Percentiles rank a stretch among this genome's conserved stretches.
Conservation (phyloP, 2,797 vertebrate genomes). For the Chelidonichthys spinosus region DNA sequence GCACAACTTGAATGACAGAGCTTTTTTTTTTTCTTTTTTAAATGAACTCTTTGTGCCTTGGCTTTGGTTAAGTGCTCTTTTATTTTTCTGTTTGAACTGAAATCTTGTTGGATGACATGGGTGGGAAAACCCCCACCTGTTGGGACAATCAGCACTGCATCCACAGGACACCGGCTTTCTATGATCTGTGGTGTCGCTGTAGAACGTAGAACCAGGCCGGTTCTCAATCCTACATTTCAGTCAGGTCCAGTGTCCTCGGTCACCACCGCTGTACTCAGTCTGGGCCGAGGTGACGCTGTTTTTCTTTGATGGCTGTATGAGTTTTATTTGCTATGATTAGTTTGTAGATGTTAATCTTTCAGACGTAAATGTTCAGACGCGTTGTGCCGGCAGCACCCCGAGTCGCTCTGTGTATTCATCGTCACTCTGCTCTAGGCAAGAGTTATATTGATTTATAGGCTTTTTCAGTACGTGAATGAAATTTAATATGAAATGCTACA, state of each 20-base stretch:
- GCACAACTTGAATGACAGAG: constrained; percentile 46
- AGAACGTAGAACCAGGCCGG: constrained; percentile 2
- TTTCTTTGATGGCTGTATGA: constrained; percentile 16
- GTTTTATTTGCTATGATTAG: constrained; percentile 53
- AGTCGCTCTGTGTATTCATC: constrained; percentile 9
- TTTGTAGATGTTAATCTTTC: constrained; percentile 40
- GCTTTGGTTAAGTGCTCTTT: constrained; percentile 40
- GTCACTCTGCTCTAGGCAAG: constrained; percentile 51
- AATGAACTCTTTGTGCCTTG: constrained; percentile 49
- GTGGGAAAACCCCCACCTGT: constrained; percentile 28
- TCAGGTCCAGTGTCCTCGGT: background rate
- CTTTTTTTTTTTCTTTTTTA: constrained; percentile 11
- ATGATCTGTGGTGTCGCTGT: background rate
- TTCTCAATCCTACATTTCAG: background rate
- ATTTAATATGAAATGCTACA: constrained; percentile 44
- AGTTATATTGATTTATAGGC: constrained; percentile 27
- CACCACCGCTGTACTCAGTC: constrained; percentile 4
- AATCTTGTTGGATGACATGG: constrained; percentile 36
- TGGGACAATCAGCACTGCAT: constrained; percentile 73
- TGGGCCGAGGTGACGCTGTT: background rate
- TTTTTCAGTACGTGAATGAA: constrained; percentile 35
- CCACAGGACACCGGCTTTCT: constrained; percentile 27
- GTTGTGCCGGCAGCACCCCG: constrained; percentile 10
- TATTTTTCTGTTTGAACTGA: constrained; percentile 40
- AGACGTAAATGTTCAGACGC: constrained; percentile 35